Conservation (phyloP, 2,888 invertebrate species). For the Willowsia nigromaculata region DNA sequence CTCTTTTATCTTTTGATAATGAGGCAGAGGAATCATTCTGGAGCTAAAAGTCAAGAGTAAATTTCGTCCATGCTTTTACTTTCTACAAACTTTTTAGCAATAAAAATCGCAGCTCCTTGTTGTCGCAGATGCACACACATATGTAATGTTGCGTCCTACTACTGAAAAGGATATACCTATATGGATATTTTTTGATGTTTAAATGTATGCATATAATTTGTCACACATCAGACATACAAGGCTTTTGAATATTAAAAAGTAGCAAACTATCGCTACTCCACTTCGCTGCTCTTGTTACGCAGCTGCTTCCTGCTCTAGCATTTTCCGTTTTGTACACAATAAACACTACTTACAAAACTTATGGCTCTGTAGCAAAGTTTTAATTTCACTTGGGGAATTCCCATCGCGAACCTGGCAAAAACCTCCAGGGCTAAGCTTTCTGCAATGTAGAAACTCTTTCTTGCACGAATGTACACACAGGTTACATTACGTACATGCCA, state of each 20-base stretch:
- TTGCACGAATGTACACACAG: not conserved
- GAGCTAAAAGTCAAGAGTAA: not conserved
- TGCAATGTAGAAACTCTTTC: not conserved
- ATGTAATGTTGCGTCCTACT: not conserved
- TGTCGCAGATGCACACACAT: not conserved
- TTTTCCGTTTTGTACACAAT: not conserved
- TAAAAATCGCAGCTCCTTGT: not conserved
- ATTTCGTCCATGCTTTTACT: no score
- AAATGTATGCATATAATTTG: not conserved
- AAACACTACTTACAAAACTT: no score
- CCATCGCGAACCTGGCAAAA: slow-evolving; percentile 1
- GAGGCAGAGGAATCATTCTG: not conserved
- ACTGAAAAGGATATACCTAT: no score
- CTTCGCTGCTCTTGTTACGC: not conserved
- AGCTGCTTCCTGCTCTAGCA: not conserved
- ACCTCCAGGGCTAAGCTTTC: no score
- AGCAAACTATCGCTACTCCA: not conserved
- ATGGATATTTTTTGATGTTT: no score
- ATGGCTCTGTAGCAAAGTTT: slow-evolving; percentile 11
- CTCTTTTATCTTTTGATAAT: not conserved
- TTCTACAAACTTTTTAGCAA: not conserved
- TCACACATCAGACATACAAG: not conserved
- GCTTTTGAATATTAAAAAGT: slow-evolving; percentile 33
- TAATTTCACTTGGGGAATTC: slow-evolving; percentile 47
- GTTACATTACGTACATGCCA: not conserved